phyloP scores from a whole-genome alignment of 1,140 invertebrate genomes.

The Neomicropteryx cornuta region DNA sequence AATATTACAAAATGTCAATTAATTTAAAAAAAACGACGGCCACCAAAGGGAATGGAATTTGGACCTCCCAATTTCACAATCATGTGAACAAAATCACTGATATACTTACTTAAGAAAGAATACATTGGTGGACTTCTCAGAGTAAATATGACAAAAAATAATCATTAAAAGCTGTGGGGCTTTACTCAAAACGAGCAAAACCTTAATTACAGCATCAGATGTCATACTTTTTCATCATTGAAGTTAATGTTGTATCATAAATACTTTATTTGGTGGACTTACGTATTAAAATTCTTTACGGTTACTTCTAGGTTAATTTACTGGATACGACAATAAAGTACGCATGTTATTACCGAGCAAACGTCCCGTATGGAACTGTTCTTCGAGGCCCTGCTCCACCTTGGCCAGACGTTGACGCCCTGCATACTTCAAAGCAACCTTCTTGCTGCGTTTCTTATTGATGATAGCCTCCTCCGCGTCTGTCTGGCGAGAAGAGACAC shows the following conservation, averaged over 20 bases:
- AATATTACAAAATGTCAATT: too few relatives aligned
- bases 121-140: too few relatives aligned
- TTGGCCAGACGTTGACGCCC: slow-evolving; percentile 84
- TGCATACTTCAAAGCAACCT: slow-evolving; percentile 88
- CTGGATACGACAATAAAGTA: too few relatives aligned
- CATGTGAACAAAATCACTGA: too few relatives aligned
- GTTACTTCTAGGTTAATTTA: too few relatives aligned
- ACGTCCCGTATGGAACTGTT: slow-evolving; percentile 93
- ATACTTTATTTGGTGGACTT: slow-evolving; percentile 3
- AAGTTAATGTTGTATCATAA: slow-evolving; percentile 3
- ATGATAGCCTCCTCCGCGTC: slow-evolving; percentile 90
- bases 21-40: too few relatives aligned
- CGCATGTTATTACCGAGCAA: slow-evolving; percentile 68
- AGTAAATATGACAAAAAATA: slow-evolving; percentile 77
- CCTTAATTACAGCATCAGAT: slow-evolving; percentile 21
- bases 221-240: slow-evolving; percentile 31
- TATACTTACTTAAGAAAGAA: too few relatives aligned
- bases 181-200: slow-evolving; percentile 50
- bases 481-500: slow-evolving; percentile 63
- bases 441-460: slow-evolving; percentile 90
- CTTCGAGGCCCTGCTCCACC: slow-evolving; percentile 86
- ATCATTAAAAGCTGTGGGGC: slow-evolving; percentile 42
- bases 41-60: too few relatives aligned
- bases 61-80: too few relatives aligned
- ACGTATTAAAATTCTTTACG: too few relatives aligned